These are phyloP conservation scores for Lasiommata megera DNA, from an alignment of 2,888 invertebrate genomes.

Conservation along the genomic window DNA sequence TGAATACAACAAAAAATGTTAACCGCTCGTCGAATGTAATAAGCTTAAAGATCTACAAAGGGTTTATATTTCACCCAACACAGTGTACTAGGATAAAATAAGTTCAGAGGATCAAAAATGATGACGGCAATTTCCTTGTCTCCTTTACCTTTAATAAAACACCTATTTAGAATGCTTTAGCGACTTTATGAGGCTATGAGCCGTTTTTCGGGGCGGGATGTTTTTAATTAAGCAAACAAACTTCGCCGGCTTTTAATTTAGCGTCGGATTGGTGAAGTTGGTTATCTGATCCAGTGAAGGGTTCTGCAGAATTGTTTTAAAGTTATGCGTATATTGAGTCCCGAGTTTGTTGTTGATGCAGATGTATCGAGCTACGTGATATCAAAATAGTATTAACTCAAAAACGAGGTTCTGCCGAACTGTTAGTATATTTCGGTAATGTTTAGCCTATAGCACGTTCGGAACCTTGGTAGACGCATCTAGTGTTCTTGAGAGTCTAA, in stretches of 20 bases:
- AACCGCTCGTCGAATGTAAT: background rate
- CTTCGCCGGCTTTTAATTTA: background rate
- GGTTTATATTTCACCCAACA: background rate
- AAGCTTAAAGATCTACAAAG: background rate
- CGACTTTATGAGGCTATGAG: constrained; percentile 6
- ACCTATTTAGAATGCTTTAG: constrained; percentile 10
- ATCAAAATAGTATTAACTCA: too few species aligned
- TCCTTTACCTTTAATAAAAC: constrained; percentile 6
- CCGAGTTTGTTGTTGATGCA: too few species aligned
- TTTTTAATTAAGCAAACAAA: constrained; percentile 13
- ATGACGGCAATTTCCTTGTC: constrained; percentile 1
- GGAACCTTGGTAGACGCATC: too few species aligned
- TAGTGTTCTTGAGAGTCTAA: too few species aligned
- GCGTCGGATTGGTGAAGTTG: background rate
- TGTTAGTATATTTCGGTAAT: too few species aligned
- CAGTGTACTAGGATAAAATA: background rate
- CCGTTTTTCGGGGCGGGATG: constrained; percentile 1
- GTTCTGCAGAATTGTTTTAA: background rate
- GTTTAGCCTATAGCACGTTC: too few species aligned
- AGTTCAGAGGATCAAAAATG: constrained; percentile 2
- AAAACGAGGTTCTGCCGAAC: too few species aligned
- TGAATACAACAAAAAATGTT: too few species aligned
- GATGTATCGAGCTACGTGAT: too few species aligned
- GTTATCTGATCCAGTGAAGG: background rate
- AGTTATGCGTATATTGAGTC: too few species aligned